A percentile compares a stretch with the other conserved stretches of the same genome.
phyloP scores from a whole-genome alignment of 2,113 vertebrate genomes.

The Gavialis gangeticus region DNA sequence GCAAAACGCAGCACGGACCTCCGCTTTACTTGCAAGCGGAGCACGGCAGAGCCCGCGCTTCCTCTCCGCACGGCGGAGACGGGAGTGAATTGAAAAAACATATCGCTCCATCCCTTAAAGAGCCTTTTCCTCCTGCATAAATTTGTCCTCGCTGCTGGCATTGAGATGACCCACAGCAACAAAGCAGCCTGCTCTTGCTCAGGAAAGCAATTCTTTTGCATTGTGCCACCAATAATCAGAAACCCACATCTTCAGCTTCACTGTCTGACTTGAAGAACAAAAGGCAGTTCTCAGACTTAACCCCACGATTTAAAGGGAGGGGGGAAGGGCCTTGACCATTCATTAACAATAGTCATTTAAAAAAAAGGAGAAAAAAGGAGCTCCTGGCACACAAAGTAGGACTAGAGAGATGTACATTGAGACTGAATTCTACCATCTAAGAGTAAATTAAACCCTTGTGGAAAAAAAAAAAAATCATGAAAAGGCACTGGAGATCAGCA shows the following conservation, averaged over 20 bases:
- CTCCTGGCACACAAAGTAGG: conserved; percentile 42
- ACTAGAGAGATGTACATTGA: conserved; percentile 64
- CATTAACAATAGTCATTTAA: conserved; percentile 61
- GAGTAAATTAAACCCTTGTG: conserved; percentile 68
- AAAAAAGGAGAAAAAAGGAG: background rate
- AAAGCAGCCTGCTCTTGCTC: conserved; percentile 58
- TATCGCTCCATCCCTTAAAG: conserved; percentile 36
- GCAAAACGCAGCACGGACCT: background rate
- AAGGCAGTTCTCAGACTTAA: conserved; percentile 77
- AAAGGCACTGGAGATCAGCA: conserved; percentile 77
- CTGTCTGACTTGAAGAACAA: conserved; percentile 70
- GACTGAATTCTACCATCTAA: conserved; percentile 60
- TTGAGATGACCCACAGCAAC: conserved; percentile 45
- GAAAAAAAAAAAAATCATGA: conserved; percentile 52
- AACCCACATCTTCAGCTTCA: conserved; percentile 70
- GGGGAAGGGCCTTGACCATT: conserved; percentile 68
- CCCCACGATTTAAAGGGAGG: conserved; percentile 69
- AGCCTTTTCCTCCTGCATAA: conserved; percentile 52
- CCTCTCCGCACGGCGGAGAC: background rate
- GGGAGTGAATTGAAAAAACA: conserved; percentile 33
- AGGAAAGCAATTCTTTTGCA: conserved; percentile 63
- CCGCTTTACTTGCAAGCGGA: background rate
- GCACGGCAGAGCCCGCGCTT: conserved; percentile 8
- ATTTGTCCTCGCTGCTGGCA: conserved; percentile 52
- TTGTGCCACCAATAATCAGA: conserved; percentile 73